Evolutionary conservation across 2,888 invertebrate species (phyloP), one percentile per base, ranked within the genome.

Genomic region (Pammene fasciana): DNA sequence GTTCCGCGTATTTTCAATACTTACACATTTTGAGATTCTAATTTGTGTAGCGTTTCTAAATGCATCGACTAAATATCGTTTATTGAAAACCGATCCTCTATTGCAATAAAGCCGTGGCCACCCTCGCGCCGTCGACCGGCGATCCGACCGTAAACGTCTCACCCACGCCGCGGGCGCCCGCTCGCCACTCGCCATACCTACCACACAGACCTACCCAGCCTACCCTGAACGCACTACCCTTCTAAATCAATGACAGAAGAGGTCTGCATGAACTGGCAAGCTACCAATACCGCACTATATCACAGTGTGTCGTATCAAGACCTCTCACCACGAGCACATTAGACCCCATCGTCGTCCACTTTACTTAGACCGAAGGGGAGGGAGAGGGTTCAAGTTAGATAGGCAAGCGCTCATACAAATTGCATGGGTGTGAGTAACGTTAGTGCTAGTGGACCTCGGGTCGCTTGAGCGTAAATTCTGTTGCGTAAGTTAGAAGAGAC

Each of bases 71-170:
- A 56, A 34, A 64, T 56, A 64, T 34, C n/a, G 55, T 57, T 50
- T 55, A 67, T 57, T 45, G 62, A 64, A 59, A 59, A 68, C 57
- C 36, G 57, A 57, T 57, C 64, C 68, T 14, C 45, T 65, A 68
- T 68, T 61, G 71, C 68, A 72, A 61, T 57, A 71, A 54, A 18
- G 50, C 41, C 43, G 61, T 89, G 83, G 89, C 75, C 80, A 82
- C 83, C 76, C 72, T 75, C 82, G 75, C 84, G 86, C 84, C 87
- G 89, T 86, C 90, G 89, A 86, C 88, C 89, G 85, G 90, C 91
- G 90, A 89, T 88, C 88, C 90, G 83, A 88, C 91, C 91, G 91
- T 92, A 91, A 92, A 92, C 91, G 92, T 92, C 92, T 92, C 90
- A 87, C 92, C 90, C 92, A 91, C 90, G 70, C 72, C 85, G 87